phyloP scores from a whole-genome alignment of 1,140 invertebrate genomes.

The Drosophila seguyi region DNA sequence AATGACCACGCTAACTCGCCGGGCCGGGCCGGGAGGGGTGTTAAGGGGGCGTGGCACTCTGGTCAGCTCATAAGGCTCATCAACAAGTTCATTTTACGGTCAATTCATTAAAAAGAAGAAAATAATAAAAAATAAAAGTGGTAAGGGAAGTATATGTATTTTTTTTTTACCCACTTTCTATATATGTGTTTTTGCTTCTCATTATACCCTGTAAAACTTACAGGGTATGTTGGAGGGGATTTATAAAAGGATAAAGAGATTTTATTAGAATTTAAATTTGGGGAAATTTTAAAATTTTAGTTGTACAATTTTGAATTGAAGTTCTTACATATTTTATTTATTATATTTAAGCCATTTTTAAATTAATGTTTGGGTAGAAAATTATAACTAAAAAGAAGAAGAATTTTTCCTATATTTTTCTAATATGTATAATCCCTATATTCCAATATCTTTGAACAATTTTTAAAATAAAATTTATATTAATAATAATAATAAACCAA shows the following conservation, averaged over 20 bases:
- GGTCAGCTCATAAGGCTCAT: conserved; percentile 79
- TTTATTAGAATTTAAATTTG: no score
- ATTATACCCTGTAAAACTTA: conserved; percentile 10
- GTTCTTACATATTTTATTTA: no score
- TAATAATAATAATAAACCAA: no score
- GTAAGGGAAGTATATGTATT: background rate
- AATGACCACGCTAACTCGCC: conserved; percentile 80
- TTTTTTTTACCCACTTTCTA: conserved; percentile 51
- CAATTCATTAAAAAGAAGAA: conserved; percentile 81
- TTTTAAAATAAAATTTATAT: no score
- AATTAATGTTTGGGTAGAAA: no score
- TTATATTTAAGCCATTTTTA: no score
- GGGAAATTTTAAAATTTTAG: no score
- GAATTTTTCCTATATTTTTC: no score
- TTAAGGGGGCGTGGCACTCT: conserved; percentile 27
- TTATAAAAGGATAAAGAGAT: background rate
- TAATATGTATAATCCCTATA: no score
- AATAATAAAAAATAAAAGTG: conserved; percentile 24
- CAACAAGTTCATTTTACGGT: conserved; percentile 85
- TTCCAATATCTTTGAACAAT: no score
- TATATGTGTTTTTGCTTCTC: conserved; percentile 5
- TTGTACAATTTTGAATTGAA: no score
- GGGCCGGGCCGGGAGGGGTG: background rate
- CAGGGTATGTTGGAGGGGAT: background rate
- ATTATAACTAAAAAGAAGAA: no score